Evolutionary conservation across 2,888 invertebrate genomes (phyloP).

Genomic region (Microchrysa polita): DNA sequence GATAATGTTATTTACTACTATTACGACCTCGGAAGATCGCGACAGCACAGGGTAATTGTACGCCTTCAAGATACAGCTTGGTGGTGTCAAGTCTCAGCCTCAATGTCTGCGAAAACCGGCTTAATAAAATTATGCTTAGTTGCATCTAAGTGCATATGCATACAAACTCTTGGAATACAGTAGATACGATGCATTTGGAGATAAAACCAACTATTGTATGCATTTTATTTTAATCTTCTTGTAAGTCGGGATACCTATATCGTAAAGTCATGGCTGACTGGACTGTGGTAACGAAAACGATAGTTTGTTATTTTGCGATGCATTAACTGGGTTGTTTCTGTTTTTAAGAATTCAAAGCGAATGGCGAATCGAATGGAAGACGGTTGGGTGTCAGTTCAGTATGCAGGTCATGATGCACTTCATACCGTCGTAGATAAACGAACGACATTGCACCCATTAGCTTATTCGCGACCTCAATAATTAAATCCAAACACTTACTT

Average conservation of each 20-base stretch:
- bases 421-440: too few relatives aligned
- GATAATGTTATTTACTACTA: not conserved
- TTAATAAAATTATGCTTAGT: slow-evolving; percentile 2
- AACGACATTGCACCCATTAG: too few relatives aligned
- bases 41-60: slow-evolving; percentile 6
- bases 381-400: not conserved
- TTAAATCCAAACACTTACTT: not conserved
- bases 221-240: not conserved
- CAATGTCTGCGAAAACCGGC: not conserved
- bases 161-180: not conserved
- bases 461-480: not conserved
- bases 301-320: not conserved
- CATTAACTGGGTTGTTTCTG: too few relatives aligned
- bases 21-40: slow-evolving; percentile 14
- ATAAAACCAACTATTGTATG: too few relatives aligned
- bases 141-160: not conserved
- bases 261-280: not conserved
- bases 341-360: not conserved
- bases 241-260: too few relatives aligned
- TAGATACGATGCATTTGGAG: too few relatives aligned
- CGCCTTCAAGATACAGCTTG: not conserved
- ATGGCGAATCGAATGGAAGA: not conserved
- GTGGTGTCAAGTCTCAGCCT: not conserved
- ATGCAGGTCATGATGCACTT: slow-evolving; percentile 6
- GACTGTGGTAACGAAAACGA: not conserved